phyloP scores from a whole-genome alignment of 2,797 vertebrate species.

The Hozukius guyotensis region DNA sequence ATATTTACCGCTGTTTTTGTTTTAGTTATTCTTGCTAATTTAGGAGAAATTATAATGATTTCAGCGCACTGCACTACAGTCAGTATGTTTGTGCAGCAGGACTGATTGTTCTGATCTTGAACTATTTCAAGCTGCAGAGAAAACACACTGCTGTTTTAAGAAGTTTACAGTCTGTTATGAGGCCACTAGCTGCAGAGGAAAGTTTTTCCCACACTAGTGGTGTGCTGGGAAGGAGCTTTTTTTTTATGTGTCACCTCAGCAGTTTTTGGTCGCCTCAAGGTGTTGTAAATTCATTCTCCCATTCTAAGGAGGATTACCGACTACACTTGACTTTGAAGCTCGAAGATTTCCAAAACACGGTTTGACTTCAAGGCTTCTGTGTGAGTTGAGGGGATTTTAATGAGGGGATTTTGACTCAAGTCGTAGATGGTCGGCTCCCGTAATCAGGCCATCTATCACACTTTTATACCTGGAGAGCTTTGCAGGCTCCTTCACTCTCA shows the following conservation, averaged over 20 bases:
- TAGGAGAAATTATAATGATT: not conserved
- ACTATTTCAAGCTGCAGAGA: conserved; percentile 10
- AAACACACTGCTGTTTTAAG: conserved; percentile 17
- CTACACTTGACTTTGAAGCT: conserved; percentile 71
- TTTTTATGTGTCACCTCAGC: conserved; percentile 50
- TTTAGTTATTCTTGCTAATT: not conserved
- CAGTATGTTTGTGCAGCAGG: not conserved
- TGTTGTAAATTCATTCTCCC: conserved; percentile 54
- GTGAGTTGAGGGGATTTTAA: conserved; percentile 59
- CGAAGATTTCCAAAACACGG: conserved; percentile 66
- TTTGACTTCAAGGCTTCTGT: conserved; percentile 62
- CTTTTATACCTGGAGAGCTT: conserved; percentile 20
- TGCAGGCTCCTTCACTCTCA: not conserved
- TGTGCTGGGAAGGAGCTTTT: conserved; percentile 14
- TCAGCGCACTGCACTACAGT: not conserved
- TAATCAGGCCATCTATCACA: conserved; percentile 35
- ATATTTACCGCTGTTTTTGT: not conserved
- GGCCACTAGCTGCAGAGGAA: conserved; percentile 1
- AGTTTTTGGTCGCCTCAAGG: conserved; percentile 47
- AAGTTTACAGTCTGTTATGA: not conserved
- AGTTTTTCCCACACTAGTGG: conserved; percentile 33
- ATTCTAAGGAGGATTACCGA: conserved; percentile 65
- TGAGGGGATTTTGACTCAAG: conserved; percentile 68
- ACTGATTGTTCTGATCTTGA: not conserved
- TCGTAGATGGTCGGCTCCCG: conserved; percentile 29